Conservation (phyloP, 2,113 vertebrate genomes). For the Trematomus loennbergii region DNA sequence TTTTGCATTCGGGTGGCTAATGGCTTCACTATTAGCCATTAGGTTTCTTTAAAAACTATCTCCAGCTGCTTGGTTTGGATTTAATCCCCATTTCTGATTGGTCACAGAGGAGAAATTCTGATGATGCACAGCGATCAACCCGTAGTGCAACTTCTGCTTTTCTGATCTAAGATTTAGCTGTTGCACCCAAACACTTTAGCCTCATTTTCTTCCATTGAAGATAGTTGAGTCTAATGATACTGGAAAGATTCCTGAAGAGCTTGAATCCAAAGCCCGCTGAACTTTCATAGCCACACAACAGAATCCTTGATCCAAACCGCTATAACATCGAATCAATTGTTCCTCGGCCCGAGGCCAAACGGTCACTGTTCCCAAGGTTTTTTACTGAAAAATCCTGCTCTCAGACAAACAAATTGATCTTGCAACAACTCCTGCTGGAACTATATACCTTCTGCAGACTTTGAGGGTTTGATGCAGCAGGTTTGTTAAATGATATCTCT, state of each 20-base stretch:
- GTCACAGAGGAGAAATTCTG: no score
- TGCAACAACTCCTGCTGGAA: not conserved
- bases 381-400: slow-evolving; percentile 14
- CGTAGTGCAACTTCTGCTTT: not conserved
- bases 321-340: slow-evolving; percentile 23
- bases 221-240: not conserved
- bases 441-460: not conserved
- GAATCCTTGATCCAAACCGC: slow-evolving; percentile 18
- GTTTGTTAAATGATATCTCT: not conserved
- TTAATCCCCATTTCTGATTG: not conserved
- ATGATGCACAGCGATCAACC: no score
- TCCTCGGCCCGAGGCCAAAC: slow-evolving; percentile 1
- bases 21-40: not conserved
- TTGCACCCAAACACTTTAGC: not conserved
- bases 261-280: not conserved
- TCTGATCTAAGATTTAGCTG: not conserved
- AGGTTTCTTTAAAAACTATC: not conserved
- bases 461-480: slow-evolving; percentile 8
- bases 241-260: slow-evolving; percentile 14
- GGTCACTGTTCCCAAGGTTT: slow-evolving; percentile 5
- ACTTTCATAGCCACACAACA: not conserved
- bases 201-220: not conserved
- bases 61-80: not conserved
- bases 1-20: not conserved
- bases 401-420: slow-evolving; percentile 22